Base-by-base conservation (phyloP, 2,113 vertebrate species). In the Tautogolabrus adspersus region DNA sequence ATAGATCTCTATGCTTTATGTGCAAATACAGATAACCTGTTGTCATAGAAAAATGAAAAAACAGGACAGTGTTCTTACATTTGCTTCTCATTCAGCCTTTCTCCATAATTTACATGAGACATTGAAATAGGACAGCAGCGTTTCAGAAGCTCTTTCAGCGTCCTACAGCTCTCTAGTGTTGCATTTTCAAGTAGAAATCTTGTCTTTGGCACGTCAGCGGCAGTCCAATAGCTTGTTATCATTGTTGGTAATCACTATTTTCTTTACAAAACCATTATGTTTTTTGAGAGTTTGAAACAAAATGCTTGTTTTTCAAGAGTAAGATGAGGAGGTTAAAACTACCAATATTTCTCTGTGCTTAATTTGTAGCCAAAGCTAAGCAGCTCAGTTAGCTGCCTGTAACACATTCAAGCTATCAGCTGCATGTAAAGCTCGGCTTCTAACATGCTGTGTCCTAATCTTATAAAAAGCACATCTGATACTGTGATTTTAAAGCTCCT, bases 21-120 rank as follows among this genome's bases (percentile, higher is more conserved):
- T 76, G 55, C 42, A 52, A 63, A 75, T 5, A 0, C 30, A 30
- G 51, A 52, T 23, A 42, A 56, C 38, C 40, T 62, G 44, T 64
- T 40, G 22, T 63, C 46, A 2, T 58, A 67, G 57, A 72, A 60
- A 11, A 12, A 42, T 21, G 55, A 37, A 55, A n/a, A 56, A 11
- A 0, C 16, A 19, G 47, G 37, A 34, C 51, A 38, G 49, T 75
- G 30, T 9, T 42, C 15, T 64, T 18, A 0, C 26, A 79, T 89
- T 86, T 82, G 71, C 13, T 79, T 79, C 21, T 75, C 68, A 46
- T 65, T 83, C 21, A 52, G 30, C 11, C 51, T 38, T 34, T 42
- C 16, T 82, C 44, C 18, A 7, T 9, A 21, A 85, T 88, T 85
- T 88, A 75, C 83, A 78, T 69, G 57, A 69, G 47, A 34, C 66